A percentile compares a stretch with the other conserved stretches of the same genome.
These are phyloP conservation scores for Drosophila grimshawi DNA, from an alignment of 1,140 invertebrate species.

Conservation along the genomic window DNA sequence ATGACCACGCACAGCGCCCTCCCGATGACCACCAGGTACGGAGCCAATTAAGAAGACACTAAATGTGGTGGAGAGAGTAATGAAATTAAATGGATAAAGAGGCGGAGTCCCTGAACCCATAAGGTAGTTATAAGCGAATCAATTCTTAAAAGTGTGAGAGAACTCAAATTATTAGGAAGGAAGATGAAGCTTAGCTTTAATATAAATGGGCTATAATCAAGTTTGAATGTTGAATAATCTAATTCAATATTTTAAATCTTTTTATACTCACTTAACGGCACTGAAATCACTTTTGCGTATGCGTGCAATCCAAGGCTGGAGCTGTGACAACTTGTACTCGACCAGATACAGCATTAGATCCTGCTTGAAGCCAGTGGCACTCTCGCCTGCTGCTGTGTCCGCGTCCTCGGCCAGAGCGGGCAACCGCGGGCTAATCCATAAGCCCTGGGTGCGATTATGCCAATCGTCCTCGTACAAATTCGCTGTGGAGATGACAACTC, in stretches of 20 bases:
- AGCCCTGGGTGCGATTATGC: conserved; percentile 96
- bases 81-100: not conserved
- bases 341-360: conserved; percentile 93
- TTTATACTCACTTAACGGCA: conserved; percentile 89
- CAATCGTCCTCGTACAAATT: conserved; percentile 97
- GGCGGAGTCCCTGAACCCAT: too few species aligned
- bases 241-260: too few species aligned
- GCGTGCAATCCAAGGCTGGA: conserved; percentile 90
- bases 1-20: conserved; percentile 83
- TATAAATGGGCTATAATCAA: too few species aligned
- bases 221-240: too few species aligned
- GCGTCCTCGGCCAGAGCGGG: conserved; percentile 86
- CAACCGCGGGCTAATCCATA: conserved; percentile 95
- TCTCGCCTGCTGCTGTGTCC: conserved; percentile 89
- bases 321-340: conserved; percentile 88
- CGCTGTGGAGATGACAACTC: conserved; percentile 95
- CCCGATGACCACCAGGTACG: conserved; percentile 91
- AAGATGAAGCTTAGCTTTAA: too few species aligned
- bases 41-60: conserved; percentile 95
- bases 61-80: not conserved
- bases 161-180: too few species aligned
- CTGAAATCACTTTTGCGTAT: conserved; percentile 93
- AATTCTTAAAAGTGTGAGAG: too few species aligned
- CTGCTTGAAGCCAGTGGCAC: conserved; percentile 93
- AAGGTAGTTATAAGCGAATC: too few species aligned